Evolutionary conservation across 2,797 vertebrate genomes (phyloP), one percentile per base, ranked within the genome.

Genomic region (Anolis apletophallus): DNA sequence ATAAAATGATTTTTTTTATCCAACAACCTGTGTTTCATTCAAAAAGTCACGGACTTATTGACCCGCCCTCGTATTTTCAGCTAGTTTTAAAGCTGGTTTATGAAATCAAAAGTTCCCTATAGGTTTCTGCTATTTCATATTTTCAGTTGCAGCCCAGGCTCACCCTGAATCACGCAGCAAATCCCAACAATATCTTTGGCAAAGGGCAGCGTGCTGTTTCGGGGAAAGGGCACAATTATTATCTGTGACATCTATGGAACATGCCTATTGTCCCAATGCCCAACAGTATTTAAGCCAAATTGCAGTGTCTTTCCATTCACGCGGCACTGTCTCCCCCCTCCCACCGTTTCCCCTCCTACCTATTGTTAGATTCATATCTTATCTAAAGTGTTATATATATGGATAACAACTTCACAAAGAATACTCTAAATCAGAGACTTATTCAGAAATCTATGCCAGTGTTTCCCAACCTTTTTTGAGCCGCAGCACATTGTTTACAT

Each of bases 101-200:
- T n/a, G 57, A 0, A 3, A 2, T 0, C 74, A 61, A 71, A 78
- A 54, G 0, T 11, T 21, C 14, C 0, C 14, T 1, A 9, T 3
- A 14, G 34, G 52, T 29, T 52, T 26, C 13, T 2, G 14, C 52
- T 26, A 0, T 1, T 32, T 3, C 13, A 34, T 2, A 5, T 5
- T 14, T 29, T 12, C 34, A 81, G 4, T 19, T 0, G 0, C 0
- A 54, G 46, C 46, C 23, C 12, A 0, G 4, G 40, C 71, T 71
- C 40, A 14, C 12, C 36, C 57, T 16, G 57, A 72, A 72, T 14
- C 19, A 46, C 11, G n/a, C 10, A 59, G 59, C 32, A 71, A 72
- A 59, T 59, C 11, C 4, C 9, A 0, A 72, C 78, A 59, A 72
- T 32, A 21, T 71, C 14, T 50, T 21, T 79, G n/a, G 17, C n/a